A percentile compares a stretch with the other conserved stretches of the same genome.
These are phyloP conservation scores for Scolopax mira DNA, from an alignment of 2,113 vertebrate genomes.

Conservation along the genomic window DNA sequence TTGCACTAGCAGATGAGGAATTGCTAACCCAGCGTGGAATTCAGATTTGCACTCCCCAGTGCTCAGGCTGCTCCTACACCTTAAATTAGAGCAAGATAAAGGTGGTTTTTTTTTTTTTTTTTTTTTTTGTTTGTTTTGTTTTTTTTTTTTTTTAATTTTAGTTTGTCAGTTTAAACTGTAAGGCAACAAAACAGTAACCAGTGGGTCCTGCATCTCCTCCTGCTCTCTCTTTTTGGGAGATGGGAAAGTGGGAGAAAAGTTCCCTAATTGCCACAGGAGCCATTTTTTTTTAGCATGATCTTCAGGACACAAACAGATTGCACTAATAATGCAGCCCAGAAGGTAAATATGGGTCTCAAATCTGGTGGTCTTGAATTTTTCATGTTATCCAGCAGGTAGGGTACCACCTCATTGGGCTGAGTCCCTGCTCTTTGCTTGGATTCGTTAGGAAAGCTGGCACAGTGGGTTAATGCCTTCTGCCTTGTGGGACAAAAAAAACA, in stretches of 20 bases:
- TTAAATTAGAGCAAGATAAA: background rate
- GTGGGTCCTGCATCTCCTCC: background rate
- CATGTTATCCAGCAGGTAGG: rapidly evolving
- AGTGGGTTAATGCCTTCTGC: background rate
- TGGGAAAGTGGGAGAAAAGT: background rate
- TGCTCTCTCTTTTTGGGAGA: background rate
- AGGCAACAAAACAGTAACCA: background rate
- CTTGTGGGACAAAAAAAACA: background rate
- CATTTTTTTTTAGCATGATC: rapidly evolving
- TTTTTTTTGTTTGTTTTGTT: background rate
- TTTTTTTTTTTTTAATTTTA: background rate
- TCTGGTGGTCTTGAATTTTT: background rate
- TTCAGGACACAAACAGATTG: background rate
- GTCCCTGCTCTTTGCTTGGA: rapidly evolving
- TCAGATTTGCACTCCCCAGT: background rate
- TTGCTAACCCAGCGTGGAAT: constrained; percentile 10
- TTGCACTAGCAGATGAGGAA: background rate
- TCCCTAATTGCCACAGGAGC: background rate
- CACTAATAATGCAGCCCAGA: background rate
- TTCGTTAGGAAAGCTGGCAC: background rate
- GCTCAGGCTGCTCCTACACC: background rate
- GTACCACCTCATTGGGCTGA: background rate
- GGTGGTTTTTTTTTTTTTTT: background rate
- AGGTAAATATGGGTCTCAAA: background rate
- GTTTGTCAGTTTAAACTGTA: background rate